These are phyloP conservation scores for Nephrocerus scutellatus DNA, from an alignment of 2,888 invertebrate genomes.

Conservation along the genomic window DNA sequence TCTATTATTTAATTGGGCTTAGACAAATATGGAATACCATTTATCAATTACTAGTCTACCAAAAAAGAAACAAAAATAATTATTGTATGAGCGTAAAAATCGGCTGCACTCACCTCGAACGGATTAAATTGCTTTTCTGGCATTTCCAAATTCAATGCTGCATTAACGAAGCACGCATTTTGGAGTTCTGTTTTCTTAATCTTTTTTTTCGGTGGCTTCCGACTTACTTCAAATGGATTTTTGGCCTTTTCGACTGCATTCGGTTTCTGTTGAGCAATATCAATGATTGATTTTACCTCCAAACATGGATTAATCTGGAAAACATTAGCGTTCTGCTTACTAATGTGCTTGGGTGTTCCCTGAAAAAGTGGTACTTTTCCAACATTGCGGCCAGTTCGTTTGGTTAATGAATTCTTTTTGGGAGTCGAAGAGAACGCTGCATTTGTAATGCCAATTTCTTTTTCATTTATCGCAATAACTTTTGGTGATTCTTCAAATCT, in stretches of 20 bases:
- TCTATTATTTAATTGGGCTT: no score
- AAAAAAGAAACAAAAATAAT: not conserved
- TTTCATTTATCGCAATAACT: conserved; percentile 2
- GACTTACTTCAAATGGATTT: conserved; percentile 44
- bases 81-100: not conserved
- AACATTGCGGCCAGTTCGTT: no score
- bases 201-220: conserved; percentile 46
- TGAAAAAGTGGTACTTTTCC: conserved; percentile 8
- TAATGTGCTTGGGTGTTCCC: conserved; percentile 18
- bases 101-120: conserved; percentile 42
- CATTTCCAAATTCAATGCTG: conserved; percentile 42
- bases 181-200: conserved; percentile 32
- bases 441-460: conserved; percentile 35
- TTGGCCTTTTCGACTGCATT: conserved; percentile 4
- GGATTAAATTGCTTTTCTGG: conserved; percentile 46
- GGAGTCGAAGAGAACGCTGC: conserved; percentile 44
- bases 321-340: conserved; percentile 23
- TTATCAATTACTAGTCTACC: not conserved
- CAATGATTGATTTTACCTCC: conserved; percentile 43
- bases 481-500: conserved; percentile 6
- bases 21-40: no score
- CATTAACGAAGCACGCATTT: conserved; percentile 43
- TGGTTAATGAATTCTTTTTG: conserved; percentile 27
- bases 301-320: conserved; percentile 29
- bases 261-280: conserved; percentile 24